Conservation (phyloP, 1,140 invertebrate species). For the Philotrypesis tridentata region DNA sequence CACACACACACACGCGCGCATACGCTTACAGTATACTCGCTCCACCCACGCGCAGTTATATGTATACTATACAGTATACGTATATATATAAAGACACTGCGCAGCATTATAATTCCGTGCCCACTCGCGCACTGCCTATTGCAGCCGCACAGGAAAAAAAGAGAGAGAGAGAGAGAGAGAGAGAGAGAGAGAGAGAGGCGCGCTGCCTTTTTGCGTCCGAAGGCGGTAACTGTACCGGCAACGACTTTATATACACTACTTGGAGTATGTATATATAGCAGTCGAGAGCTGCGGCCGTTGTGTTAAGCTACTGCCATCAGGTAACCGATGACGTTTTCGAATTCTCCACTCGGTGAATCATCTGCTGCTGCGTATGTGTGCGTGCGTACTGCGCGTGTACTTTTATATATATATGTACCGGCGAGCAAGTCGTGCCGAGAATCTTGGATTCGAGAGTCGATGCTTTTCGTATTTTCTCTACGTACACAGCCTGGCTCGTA, state of each 20-base stretch:
- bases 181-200: not conserved
- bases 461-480: not conserved
- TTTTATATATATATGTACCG: not conserved
- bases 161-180: not conserved
- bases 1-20: no score
- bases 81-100: not conserved
- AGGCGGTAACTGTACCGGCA: slow-evolving; percentile 15
- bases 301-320: not conserved
- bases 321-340: slow-evolving; percentile 31
- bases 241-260: not conserved
- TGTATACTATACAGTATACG: no score
- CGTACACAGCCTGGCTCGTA: no score
- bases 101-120: slow-evolving; percentile 7
- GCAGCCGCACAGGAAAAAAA: not conserved
- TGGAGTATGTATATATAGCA: not conserved
- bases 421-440: slow-evolving; percentile 13
- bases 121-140: not conserved
- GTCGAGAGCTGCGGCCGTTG: not conserved
- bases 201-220: not conserved
- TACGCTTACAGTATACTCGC: no score
- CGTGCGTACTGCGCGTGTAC: no score
- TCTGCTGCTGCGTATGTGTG: not conserved
- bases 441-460: slow-evolving; percentile 6
- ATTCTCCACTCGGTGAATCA: slow-evolving; percentile 42
- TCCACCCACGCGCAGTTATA: not conserved